Base-by-base conservation (phyloP, 1,140 invertebrate genomes). In the Riptortus pedestris region DNA sequence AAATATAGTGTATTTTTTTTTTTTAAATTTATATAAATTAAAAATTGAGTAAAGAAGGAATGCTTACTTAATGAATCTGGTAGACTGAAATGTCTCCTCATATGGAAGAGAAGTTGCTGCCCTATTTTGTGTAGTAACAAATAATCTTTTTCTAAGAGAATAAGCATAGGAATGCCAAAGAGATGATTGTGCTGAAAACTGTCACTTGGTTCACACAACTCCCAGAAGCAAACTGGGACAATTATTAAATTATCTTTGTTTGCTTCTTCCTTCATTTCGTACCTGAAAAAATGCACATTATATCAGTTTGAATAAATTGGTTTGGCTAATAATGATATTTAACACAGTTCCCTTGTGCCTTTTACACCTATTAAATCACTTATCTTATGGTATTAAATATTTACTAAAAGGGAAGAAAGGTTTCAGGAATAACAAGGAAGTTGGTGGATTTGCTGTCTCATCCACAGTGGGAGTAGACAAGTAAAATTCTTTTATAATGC, bases 151-250 rank as follows among this genome's bases (percentile, higher is more conserved):
- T 61, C 61, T 9, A 65, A 26, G 7, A 45, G 14, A 3, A 66
- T 14, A 2, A 68, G 43, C 2, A 64, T 60, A 26, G 67, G 67
- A 14, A 63, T 64, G 9, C 67, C 64, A 62, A 67, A 67, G n/a
- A 67, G 18, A 38, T 57, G 63, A 18, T 57, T 65, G 2, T 16
- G 55, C 5, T 7, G 18, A 45, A 38, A 60, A 3, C 2, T 57
- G n/a, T 65, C 62, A 22, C 9, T 11, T 24, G 26, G 20, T 20
- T 62, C 38, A 45, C 52, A 22, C 18, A 58, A 14, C 52, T 67
- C 63, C 63, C 66, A 67, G 2, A 65, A 59, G 28, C 63, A 60
- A 11, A 67, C 59, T 4, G 66, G 66, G 0, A 62, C 7, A 24
- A 67, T 28, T 20, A 55, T 67, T 1, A 12, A 31, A 1, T 28